A percentile compares a stretch with the other conserved stretches of the same genome.
Conservation (phyloP, 2,113 vertebrate species). For the Corythoichthys intestinalis region DNA sequence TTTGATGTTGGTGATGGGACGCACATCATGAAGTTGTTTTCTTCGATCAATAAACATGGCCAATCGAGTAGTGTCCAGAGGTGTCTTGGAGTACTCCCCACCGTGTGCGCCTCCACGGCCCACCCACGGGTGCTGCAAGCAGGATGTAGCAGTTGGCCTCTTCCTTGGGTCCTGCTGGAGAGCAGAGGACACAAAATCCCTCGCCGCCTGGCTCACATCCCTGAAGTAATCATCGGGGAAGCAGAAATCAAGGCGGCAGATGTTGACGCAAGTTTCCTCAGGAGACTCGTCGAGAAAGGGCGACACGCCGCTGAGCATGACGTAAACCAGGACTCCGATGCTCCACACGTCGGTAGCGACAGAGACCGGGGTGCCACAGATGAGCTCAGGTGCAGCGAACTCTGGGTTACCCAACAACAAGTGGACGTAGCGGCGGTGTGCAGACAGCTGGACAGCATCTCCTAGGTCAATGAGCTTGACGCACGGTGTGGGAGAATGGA, state of each 20-base stretch:
- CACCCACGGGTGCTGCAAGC: slow-evolving; percentile 94
- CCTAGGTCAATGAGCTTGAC: slow-evolving; percentile 92
- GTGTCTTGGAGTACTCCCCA: slow-evolving; percentile 85
- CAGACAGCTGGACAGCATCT: slow-evolving; percentile 89
- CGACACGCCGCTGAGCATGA: slow-evolving; percentile 94
- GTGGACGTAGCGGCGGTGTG: slow-evolving; percentile 85
- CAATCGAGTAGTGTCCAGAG: slow-evolving; percentile 88
- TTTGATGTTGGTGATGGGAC: slow-evolving; percentile 85
- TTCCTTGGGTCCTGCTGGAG: slow-evolving; percentile 89
- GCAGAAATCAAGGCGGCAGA: slow-evolving; percentile 94
- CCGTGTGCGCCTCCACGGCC: slow-evolving; percentile 79
- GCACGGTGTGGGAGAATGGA: slow-evolving; percentile 80
- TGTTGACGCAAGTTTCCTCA: slow-evolving; percentile 96
- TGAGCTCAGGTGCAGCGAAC: slow-evolving; percentile 93
- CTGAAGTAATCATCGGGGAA: slow-evolving; percentile 91
- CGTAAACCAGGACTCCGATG: slow-evolving; percentile 86
- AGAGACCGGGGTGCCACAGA: slow-evolving; percentile 89
- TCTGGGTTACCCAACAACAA: slow-evolving; percentile 91
- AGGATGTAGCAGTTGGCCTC: slow-evolving; percentile 82
- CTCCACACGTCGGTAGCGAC: slow-evolving; percentile 93
- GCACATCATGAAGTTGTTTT: slow-evolving; percentile 86
- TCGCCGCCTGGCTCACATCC: slow-evolving; percentile 84
- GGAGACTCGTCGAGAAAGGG: slow-evolving; percentile 95
- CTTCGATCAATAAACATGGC: slow-evolving; percentile 90
- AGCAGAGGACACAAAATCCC: slow-evolving; percentile 85